Evolutionary conservation across 2,113 vertebrate species (phyloP).

Genomic region (Taurulus bubalis): DNA sequence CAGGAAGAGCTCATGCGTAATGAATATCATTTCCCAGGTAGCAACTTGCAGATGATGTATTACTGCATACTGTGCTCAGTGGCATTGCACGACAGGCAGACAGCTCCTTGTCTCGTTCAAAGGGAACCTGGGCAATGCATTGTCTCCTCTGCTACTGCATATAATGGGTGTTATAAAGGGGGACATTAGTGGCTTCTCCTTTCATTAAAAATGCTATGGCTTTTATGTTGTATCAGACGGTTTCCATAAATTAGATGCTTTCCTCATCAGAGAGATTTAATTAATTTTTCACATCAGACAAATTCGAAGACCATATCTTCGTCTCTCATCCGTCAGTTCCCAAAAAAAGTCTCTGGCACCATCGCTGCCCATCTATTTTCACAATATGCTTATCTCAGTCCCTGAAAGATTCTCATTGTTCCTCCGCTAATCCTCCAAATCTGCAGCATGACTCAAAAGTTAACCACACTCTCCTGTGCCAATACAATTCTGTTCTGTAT

Average conservation of each 20-base stretch:
- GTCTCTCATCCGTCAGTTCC: slow-evolving; percentile 59
- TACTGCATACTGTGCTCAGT: slow-evolving; percentile 38
- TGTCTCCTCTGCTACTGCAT: slow-evolving; percentile 20
- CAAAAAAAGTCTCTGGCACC: slow-evolving; percentile 67
- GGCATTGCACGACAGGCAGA: slow-evolving; percentile 22
- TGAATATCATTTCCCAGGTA: slow-evolving; percentile 72
- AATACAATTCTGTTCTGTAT: slow-evolving; percentile 67
- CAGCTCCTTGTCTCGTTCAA: slow-evolving; percentile 55
- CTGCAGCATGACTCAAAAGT: slow-evolving; percentile 80
- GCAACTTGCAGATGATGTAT: slow-evolving; percentile 59
- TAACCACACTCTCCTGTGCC: slow-evolving; percentile 70
- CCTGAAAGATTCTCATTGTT: slow-evolving; percentile 81
- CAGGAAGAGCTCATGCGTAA: slow-evolving; percentile 63
- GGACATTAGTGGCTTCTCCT: slow-evolving; percentile 13
- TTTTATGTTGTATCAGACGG: slow-evolving; percentile 43
- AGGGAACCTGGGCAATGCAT: slow-evolving; percentile 12
- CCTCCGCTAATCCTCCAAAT: slow-evolving; percentile 79
- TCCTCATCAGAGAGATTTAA: slow-evolving; percentile 61
- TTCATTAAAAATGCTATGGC: slow-evolving; percentile 33
- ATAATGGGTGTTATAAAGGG: background rate
- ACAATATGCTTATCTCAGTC: slow-evolving; percentile 80
- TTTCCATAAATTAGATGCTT: slow-evolving; percentile 40
- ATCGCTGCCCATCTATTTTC: slow-evolving; percentile 70
- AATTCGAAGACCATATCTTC: slow-evolving; percentile 57
- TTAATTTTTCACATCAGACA: slow-evolving; percentile 67